phyloP scores from a whole-genome alignment of 1,140 invertebrate genomes.

The Augochlora pura region DNA sequence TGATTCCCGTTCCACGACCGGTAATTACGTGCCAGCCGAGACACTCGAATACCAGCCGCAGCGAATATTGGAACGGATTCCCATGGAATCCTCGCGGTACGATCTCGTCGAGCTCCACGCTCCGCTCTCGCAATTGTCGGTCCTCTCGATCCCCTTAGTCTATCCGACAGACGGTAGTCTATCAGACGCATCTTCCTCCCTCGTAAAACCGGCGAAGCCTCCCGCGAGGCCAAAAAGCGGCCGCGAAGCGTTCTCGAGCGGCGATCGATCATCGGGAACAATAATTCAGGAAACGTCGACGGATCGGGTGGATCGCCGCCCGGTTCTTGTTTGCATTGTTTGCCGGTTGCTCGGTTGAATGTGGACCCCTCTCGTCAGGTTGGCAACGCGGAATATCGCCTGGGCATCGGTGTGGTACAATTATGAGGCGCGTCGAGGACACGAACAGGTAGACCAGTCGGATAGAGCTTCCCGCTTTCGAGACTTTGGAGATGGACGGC shows the following conservation, averaged over 20 bases:
- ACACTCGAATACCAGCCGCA: conserved; percentile 9
- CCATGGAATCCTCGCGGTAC: conserved; percentile 45
- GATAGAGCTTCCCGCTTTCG: background rate
- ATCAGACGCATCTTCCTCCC: conserved; percentile 15
- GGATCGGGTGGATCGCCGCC: conserved; percentile 16
- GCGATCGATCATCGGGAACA: conserved; percentile 47
- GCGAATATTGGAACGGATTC: conserved; percentile 44
- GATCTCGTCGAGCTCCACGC: conserved; percentile 33
- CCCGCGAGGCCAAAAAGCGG: conserved; percentile 22
- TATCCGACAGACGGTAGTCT: no score
- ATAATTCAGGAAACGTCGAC: conserved; percentile 34
- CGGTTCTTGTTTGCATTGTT: conserved; percentile 44
- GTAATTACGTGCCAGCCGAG: conserved; percentile 29
- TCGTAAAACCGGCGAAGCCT: background rate
- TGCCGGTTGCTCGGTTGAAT: background rate
- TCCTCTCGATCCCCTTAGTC: no score
- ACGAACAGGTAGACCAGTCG: background rate
- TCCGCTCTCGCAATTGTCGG: conserved; percentile 29
- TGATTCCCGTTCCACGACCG: conserved; percentile 11
- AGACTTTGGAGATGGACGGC: background rate
- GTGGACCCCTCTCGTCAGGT: background rate
- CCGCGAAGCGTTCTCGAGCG: background rate
- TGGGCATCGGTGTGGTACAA: conserved; percentile 7
- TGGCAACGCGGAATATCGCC: background rate
- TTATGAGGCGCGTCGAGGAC: conserved; percentile 11